Evolutionary conservation across 2,113 vertebrate genomes (phyloP).

Genomic region (Carassius auratus): DNA sequence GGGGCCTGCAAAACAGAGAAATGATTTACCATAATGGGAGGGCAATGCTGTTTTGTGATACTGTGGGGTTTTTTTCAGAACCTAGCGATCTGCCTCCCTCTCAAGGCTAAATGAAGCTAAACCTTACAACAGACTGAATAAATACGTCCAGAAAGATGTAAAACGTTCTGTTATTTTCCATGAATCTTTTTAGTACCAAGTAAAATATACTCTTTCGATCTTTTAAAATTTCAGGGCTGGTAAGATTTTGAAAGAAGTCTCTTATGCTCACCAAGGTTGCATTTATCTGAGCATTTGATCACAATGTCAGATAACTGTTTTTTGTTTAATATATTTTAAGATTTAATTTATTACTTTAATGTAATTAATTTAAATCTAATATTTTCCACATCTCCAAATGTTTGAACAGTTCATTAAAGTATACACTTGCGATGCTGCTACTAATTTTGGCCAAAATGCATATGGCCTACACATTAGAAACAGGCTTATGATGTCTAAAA

Average conservation of each 20-base stretch:
- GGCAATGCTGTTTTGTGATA: neutral
- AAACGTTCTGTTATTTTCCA: neutral
- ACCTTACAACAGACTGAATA: neutral
- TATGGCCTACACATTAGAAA: neutral
- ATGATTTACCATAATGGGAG: neutral
- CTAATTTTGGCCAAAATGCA: too few relatives aligned
- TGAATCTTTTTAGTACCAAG: neutral
- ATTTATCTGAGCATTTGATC: neutral
- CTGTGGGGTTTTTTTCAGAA: neutral
- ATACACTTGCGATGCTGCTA: too few relatives aligned
- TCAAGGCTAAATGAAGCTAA: neutral
- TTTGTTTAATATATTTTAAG: too few relatives aligned
- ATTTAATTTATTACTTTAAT: neutral
- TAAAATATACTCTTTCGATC: neutral
- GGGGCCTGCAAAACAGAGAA: constrained; percentile 76
- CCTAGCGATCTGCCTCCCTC: neutral
- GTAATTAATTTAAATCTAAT: neutral
- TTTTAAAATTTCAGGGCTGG: neutral
- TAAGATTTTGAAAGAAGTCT: neutral
- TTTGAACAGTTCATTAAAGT: too few relatives aligned
- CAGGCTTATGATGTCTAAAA: neutral
- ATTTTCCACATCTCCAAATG: too few relatives aligned
- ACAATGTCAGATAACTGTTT: neutral
- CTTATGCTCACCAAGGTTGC: neutral
- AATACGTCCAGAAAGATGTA: neutral